Evolutionary conservation across 2,113 vertebrate genomes (phyloP).

Genomic region (Pavo muticus): DNA sequence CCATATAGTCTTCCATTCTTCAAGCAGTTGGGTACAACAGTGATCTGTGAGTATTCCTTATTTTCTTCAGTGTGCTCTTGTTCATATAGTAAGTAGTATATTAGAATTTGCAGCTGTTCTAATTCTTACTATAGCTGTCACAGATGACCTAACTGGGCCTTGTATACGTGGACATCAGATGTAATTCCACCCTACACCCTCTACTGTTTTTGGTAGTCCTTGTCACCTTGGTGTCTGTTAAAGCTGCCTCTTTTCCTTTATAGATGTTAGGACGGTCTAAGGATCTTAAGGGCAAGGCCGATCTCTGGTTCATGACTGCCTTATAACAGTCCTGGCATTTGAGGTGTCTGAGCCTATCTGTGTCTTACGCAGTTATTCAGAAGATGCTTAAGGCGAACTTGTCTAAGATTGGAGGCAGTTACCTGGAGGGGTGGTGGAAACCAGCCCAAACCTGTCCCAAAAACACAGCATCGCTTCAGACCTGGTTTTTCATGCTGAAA

Average conservation of each 20-base stretch:
- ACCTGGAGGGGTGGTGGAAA: background rate
- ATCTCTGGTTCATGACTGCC: background rate
- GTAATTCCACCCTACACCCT: background rate
- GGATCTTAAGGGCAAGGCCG: background rate
- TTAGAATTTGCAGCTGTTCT: background rate
- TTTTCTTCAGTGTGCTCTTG: background rate
- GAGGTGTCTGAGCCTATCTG: rapidly evolving
- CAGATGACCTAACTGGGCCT: background rate
- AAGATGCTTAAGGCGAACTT: background rate
- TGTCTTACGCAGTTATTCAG: background rate
- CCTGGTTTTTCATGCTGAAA: background rate
- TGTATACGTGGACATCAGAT: background rate
- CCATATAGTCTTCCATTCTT: background rate
- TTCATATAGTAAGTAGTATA: background rate
- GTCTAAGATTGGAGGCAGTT: background rate
- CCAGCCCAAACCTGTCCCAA: background rate
- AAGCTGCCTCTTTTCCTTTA: background rate
- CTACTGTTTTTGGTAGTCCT: too few relatives aligned
- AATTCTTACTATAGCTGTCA: background rate
- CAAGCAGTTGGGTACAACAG: background rate
- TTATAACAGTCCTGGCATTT: background rate
- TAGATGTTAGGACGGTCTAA: too few relatives aligned
- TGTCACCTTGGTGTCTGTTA: background rate
- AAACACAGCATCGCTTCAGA: background rate
- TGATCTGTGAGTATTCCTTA: background rate